Percentiles rank a stretch among this genome's conserved stretches.
phyloP scores from a whole-genome alignment of 2,113 vertebrate species.

The Gallinago paraguaiae region DNA sequence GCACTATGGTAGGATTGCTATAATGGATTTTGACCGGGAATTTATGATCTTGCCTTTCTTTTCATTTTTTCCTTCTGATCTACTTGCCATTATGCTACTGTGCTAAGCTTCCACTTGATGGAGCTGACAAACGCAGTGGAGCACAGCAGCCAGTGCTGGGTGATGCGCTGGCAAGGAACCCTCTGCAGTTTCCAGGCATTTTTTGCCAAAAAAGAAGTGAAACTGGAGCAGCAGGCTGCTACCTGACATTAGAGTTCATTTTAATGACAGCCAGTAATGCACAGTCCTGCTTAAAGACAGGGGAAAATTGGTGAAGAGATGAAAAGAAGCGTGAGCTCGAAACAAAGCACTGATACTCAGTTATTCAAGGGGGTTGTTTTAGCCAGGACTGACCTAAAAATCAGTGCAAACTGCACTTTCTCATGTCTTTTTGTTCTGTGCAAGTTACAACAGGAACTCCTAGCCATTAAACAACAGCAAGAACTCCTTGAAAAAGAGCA shows the following conservation, averaged over 20 bases:
- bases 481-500: slow-evolving; percentile 95
- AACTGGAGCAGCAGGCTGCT: neutral
- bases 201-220: neutral
- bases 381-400: slow-evolving; percentile 47
- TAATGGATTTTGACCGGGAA: neutral
- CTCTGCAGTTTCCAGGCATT: neutral
- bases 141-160: neutral
- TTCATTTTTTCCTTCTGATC: neutral
- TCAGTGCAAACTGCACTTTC: slow-evolving; percentile 65
- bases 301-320: neutral
- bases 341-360: neutral
- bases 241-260: neutral
- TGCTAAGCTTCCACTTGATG: neutral
- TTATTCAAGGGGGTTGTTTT: neutral
- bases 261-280: neutral
- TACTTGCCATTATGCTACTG: neutral
- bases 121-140: neutral
- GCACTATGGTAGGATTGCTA: neutral
- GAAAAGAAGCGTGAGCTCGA: neutral
- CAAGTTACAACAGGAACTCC: slow-evolving; percentile 98
- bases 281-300: neutral
- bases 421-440: slow-evolving; percentile 80
- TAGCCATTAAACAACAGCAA: slow-evolving; percentile 96
- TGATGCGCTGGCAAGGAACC: neutral
- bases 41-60: slow-evolving; percentile 21